Evolutionary conservation across 2,797 vertebrate species (phyloP).

Genomic region (Neomorphus geoffroyi): DNA sequence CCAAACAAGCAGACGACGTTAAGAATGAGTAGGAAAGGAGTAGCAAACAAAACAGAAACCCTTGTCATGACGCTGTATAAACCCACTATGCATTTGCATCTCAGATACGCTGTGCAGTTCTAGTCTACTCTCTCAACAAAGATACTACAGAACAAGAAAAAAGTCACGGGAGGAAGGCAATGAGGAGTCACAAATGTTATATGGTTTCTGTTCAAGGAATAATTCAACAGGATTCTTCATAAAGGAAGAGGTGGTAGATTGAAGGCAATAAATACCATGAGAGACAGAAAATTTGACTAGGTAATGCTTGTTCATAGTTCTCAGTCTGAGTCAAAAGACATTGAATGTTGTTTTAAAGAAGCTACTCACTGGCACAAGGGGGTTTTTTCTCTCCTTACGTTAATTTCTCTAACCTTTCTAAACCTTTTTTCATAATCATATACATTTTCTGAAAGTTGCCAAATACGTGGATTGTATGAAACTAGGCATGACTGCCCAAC

Average conservation of each 20-base stretch:
- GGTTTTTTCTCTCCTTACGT: neutral
- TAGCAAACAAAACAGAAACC: neutral
- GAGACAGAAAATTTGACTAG: neutral
- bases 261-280: neutral
- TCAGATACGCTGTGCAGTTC: neutral
- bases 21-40: neutral
- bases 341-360: neutral
- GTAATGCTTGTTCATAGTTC: neutral
- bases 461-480: neutral
- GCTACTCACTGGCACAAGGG: neutral
- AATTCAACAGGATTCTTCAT: neutral
- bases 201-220: neutral
- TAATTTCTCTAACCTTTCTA: neutral
- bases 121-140: neutral
- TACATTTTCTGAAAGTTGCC: neutral
- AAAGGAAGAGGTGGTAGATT: neutral
- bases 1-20: neutral
- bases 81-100: neutral
- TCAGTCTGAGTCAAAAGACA: neutral
- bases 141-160: neutral
- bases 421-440: neutral
- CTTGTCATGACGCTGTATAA: neutral
- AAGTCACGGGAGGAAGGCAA: neutral
- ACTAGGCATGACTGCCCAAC: neutral
- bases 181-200: neutral